Percentiles rank a stretch among this genome's conserved stretches.
Conservation (phyloP, 1,140 invertebrate species). For the Capitella teleta region DNA sequence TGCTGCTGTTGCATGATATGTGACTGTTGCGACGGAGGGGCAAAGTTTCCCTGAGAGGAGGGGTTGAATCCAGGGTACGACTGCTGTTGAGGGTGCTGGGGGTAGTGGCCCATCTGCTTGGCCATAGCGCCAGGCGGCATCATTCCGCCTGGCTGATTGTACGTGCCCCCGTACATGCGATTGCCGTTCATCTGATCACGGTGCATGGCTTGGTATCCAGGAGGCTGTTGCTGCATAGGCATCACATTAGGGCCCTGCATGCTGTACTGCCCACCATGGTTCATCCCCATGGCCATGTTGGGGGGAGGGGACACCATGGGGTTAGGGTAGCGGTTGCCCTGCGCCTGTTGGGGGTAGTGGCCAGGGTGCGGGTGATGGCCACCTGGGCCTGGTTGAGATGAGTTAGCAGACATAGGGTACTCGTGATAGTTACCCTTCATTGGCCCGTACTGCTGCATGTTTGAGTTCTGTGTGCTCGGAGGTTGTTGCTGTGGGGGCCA, state of each 20-base stretch:
- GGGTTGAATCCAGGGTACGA: slow-evolving; percentile 8
- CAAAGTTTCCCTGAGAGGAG: slow-evolving; percentile 20
- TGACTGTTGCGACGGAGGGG: slow-evolving; percentile 14
- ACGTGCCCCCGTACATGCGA: background rate
- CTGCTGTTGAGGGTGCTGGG: background rate
- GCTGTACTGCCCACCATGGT: no score
- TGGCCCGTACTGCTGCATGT: slow-evolving; percentile 2
- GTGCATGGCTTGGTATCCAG: background rate
- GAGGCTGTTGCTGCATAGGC: background rate
- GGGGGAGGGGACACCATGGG: slow-evolving; percentile 4
- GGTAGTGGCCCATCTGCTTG: background rate
- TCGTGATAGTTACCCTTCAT: slow-evolving; percentile 2
- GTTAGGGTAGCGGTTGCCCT: no score
- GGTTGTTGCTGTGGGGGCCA: background rate
- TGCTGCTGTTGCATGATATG: slow-evolving; percentile 6
- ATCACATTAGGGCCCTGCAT: slow-evolving; percentile 12
- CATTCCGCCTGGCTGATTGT: background rate
- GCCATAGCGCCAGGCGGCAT: background rate
- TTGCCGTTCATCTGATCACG: no score
- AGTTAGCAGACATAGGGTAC: slow-evolving; percentile 5
- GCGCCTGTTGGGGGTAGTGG: no score
- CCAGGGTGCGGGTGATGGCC: no score
- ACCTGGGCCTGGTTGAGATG: background rate
- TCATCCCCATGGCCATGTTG: background rate
- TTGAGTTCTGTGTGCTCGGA: background rate